Evolutionary conservation across 2,113 vertebrate species (phyloP).

Genomic region (Addax nasomaculatus): DNA sequence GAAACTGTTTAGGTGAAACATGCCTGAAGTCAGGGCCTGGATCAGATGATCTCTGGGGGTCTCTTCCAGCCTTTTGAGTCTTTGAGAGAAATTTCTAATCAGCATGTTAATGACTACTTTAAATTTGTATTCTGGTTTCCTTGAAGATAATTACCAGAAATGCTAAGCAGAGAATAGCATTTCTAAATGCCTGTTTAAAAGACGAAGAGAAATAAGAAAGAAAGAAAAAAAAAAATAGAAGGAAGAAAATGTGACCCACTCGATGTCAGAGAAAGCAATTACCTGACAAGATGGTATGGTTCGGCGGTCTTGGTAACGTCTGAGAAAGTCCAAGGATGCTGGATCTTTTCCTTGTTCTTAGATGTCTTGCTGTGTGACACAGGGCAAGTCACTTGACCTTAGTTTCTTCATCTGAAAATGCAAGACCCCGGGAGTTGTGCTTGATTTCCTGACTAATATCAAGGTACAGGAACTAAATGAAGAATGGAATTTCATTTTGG

Average conservation of each 20-base stretch:
- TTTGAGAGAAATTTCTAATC: constrained; percentile 72
- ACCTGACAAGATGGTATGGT: constrained; percentile 32
- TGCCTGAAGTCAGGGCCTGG: constrained; percentile 61
- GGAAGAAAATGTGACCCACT: constrained; percentile 1
- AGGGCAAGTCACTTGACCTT: constrained; percentile 65
- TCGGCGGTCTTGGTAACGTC: background rate
- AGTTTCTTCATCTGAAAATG: constrained; percentile 63
- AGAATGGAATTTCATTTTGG: constrained; percentile 61
- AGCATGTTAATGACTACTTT: constrained; percentile 75
- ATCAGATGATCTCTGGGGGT: constrained; percentile 70
- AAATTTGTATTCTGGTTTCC: constrained; percentile 70
- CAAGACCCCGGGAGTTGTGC: constrained; percentile 47
- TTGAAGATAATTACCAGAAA: constrained; percentile 72
- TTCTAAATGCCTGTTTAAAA: constrained; percentile 43
- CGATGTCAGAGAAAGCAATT: constrained; percentile 37
- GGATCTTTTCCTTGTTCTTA: background rate
- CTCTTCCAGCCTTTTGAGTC: constrained; percentile 58
- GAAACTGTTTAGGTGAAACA: constrained; percentile 71
- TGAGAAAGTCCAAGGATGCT: background rate
- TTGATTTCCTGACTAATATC: constrained; percentile 64
- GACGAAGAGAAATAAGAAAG: background rate
- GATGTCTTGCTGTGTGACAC: constrained; percentile 65
- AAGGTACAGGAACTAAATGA: constrained; percentile 53
- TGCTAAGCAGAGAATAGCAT: constrained; percentile 32
- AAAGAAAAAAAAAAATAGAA: background rate